These are phyloP conservation scores for Lichenostomus cassidix DNA, from an alignment of 2,113 vertebrate genomes.

Conservation along the genomic window DNA sequence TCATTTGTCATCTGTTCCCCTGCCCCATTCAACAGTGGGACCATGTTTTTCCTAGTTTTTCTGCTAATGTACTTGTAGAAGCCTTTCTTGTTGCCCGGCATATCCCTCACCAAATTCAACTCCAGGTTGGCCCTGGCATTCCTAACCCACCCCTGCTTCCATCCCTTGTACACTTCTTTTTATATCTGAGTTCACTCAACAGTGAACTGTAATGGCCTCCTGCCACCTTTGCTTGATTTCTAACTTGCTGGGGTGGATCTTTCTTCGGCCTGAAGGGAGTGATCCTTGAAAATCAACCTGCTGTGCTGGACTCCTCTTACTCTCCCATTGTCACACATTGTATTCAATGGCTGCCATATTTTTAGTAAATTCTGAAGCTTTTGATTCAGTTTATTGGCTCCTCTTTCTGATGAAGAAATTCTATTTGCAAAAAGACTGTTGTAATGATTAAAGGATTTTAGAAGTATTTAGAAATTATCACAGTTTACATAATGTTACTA, in stretches of 20 bases:
- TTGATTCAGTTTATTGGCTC: not conserved
- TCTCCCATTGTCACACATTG: not conserved
- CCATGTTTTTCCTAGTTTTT: not conserved
- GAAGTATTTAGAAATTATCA: not conserved
- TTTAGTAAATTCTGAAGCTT: not conserved
- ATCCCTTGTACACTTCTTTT: not conserved
- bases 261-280: not conserved
- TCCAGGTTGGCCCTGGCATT: not conserved
- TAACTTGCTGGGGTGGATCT: not conserved
- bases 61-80: not conserved
- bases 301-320: not conserved
- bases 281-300: not conserved
- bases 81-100: not conserved
- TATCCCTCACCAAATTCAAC: not conserved
- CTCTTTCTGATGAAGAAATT: not conserved
- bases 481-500: not conserved
- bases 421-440: not conserved
- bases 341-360: not conserved
- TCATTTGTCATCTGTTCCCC: not conserved
- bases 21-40: not conserved
- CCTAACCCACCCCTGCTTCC: not conserved
- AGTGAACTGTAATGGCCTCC: not conserved
- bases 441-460: not conserved
- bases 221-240: not conserved
- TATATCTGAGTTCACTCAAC: not conserved